Base-by-base conservation (phyloP, 2,113 vertebrate species). In the Euleptes europaea region DNA sequence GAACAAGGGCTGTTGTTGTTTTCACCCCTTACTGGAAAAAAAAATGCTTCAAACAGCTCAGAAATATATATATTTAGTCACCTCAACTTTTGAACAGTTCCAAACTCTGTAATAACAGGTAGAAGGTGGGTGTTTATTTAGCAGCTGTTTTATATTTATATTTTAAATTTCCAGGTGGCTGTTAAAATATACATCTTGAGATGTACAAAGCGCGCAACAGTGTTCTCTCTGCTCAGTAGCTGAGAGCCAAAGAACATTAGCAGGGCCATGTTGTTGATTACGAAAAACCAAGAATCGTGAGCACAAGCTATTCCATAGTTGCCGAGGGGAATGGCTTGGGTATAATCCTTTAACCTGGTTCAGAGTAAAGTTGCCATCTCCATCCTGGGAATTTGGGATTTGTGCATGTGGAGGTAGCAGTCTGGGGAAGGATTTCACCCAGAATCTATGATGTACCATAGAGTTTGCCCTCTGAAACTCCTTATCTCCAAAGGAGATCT, bases 1-100 rank as follows among this genome's bases (percentile, higher is more conserved):
- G 79, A 93, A 95, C 92, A 93, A 94, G 95, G 94, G 88, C 23
- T 42, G 35, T 26, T 10, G 9, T 14, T 63, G 12, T 13, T 23
- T n/a, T 1, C 11, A n/a, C 49, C 49, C 9, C 8, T 57, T 51
- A 15, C 51, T 54, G 19, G 19, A 54, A 54, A 51, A 2, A 51
- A 28, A 49, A 2, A 26, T 11, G 49, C 40, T 82, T 5, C 0
- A 13, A 31, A 57, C 9, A 60, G 66, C n/a, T 42, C 0, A 0
- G 23, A 67, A 76, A 28, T 17, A 54, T 40, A 54, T 40, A 76
- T 54, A 65, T 51, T 49, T 31, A 23, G 23, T 76, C 9, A 10
- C 26, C 28, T 66, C 2, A 7, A 13, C n/a, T 77, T 38, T 54
- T 31, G 9, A 40, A 9, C 82, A 77, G n/a, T 69, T 67, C 26